phyloP scores from a whole-genome alignment of 2,797 vertebrate genomes.

The Sebastes itinus region DNA sequence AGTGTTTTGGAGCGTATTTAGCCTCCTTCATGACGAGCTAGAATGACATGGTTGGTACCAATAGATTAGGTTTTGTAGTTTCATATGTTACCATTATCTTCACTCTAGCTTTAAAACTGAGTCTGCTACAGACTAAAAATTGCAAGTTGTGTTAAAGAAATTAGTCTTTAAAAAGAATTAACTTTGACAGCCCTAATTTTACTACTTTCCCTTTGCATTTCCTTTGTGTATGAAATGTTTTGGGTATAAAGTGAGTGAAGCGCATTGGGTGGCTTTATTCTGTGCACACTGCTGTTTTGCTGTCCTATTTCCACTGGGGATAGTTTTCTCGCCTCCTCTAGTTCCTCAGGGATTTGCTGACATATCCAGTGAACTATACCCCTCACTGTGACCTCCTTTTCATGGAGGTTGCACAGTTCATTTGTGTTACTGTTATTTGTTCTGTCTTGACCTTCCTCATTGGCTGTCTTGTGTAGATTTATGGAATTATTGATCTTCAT shows the following conservation, averaged over 20 bases:
- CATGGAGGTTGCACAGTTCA: conserved; percentile 48
- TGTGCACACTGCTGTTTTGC: conserved; percentile 62
- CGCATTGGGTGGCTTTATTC: conserved; percentile 64
- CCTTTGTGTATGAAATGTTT: conserved; percentile 42
- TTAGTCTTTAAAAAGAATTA: too few relatives aligned
- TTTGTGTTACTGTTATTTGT: conserved; percentile 60
- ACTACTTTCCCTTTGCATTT: background rate
- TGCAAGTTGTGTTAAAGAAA: too few relatives aligned
- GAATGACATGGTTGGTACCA: too few relatives aligned
- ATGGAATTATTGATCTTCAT: conserved; percentile 63
- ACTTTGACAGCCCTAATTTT: background rate
- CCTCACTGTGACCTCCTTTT: conserved; percentile 49
- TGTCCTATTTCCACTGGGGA: conserved; percentile 66
- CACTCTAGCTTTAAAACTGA: too few relatives aligned
- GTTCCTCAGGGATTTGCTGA: conserved; percentile 58
- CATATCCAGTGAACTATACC: conserved; percentile 61
- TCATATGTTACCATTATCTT: too few relatives aligned
- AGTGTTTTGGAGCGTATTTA: too few relatives aligned
- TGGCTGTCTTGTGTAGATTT: conserved; percentile 32
- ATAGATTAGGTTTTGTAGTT: too few relatives aligned
- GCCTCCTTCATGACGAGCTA: too few relatives aligned
- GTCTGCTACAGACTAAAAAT: too few relatives aligned
- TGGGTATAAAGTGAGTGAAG: conserved; percentile 67
- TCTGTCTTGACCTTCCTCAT: conserved; percentile 47
- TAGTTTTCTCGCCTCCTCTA: conserved; percentile 39